Evolutionary conservation across 2,888 invertebrate genomes (phyloP), one percentile per base, ranked within the genome.

Genomic region (Platypus cylindrus): DNA sequence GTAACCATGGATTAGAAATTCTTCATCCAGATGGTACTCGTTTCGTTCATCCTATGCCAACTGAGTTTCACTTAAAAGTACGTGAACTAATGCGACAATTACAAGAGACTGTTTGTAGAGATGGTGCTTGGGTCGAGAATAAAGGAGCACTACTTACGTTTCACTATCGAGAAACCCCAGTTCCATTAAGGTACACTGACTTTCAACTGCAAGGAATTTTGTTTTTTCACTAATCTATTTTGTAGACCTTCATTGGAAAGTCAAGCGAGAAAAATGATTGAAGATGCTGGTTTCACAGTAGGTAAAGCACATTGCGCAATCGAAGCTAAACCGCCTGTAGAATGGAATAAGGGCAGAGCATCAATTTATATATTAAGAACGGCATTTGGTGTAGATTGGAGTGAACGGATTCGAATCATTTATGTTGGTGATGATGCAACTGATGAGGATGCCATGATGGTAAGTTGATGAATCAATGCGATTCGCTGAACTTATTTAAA

Each of bases 111-210:
- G 77, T 86, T 3, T 87, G 86, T 58, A 75, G 70, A 45, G 84
- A 87, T 50, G 87, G 89, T 3, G 86, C 87, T 0, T 89, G 89
- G 87, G 87, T 89, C 5, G 89, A 89, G 59, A 87, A 87, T 62
- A 89, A 89, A 56, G 87, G 87, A 0, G 81, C 86, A 0, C 62
- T 87, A 5, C 63, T 89, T 23, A 87, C 89, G 2, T 87, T 85
- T 69, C 89, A 89, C 59, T 89, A 76, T 24, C 75, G 87, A 5
- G 86, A 87, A 63, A 81, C 85, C 0, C 86, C 86, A 7, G 55
- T 69, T 32, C 68, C 75, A 31, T 63, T 76, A 44, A 37, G 41
- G 41, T 41, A 35, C n/a, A n/a, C n/a, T n/a, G n/a, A n/a, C n/a
- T n/a, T n/a, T n/a, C n/a, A n/a, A n/a, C n/a, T n/a, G n/a, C n/a